Percentiles rank a stretch among this genome's conserved stretches.
These are phyloP conservation scores for Diaperis boleti DNA, from an alignment of 2,888 invertebrate genomes.

Conservation along the genomic window DNA sequence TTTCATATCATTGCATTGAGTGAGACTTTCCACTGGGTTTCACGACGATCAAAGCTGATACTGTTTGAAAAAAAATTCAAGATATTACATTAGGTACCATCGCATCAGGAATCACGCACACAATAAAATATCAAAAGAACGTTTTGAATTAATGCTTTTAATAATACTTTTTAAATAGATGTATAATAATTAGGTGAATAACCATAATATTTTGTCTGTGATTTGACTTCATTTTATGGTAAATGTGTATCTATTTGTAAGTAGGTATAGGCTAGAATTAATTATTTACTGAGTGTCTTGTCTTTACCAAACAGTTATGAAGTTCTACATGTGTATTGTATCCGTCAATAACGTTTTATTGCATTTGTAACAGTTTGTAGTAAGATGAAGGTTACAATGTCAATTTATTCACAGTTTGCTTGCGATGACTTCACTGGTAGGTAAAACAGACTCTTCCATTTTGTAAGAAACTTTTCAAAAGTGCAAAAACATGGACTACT, in stretches of 20 bases:
- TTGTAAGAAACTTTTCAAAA: constrained; percentile 12
- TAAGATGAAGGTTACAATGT: constrained; percentile 15
- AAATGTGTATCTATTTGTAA: constrained; percentile 55
- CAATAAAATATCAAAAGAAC: constrained; percentile 46
- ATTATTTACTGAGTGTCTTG: constrained; percentile 47
- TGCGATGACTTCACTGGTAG: constrained; percentile 20
- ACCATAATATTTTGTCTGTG: constrained; percentile 61
- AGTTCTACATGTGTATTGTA: constrained; percentile 51
- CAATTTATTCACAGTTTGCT: constrained; percentile 27
- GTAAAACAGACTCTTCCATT: constrained; percentile 13
- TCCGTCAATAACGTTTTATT: constrained; percentile 42
- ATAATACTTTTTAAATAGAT: constrained; percentile 33
- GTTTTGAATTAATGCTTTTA: constrained; percentile 36
- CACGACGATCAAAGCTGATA: background rate
- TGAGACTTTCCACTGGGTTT: background rate
- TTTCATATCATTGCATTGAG: too few species aligned
- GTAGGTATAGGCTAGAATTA: constrained; percentile 44
- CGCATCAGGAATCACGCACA: constrained; percentile 53
- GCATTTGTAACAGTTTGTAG: constrained; percentile 30
- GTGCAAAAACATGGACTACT: too few species aligned
- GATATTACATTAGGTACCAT: constrained; percentile 16
- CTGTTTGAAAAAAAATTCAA: background rate
- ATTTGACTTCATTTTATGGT: constrained; percentile 58
- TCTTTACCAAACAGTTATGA: constrained; percentile 43
- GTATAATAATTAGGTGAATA: constrained; percentile 35